A percentile compares a stretch with the other conserved stretches of the same genome.
Conservation (phyloP, 2,888 invertebrate species). For the Cataglyphis livida region DNA sequence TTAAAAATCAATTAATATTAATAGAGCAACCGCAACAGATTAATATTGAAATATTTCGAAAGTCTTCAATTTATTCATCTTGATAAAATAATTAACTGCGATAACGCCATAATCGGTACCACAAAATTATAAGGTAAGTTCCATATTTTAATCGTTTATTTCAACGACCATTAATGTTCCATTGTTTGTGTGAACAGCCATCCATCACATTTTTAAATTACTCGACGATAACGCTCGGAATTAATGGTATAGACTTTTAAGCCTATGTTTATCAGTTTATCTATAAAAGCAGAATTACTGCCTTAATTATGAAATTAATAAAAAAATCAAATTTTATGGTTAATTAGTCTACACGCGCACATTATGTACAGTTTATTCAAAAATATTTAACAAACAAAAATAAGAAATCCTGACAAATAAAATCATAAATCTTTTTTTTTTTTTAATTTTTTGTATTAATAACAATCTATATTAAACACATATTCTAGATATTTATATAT, state of each 20-base stretch:
- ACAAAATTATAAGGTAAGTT: conserved; percentile 13
- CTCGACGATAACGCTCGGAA: conserved; percentile 7
- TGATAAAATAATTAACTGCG: conserved; percentile 7
- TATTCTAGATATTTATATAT: not conserved
- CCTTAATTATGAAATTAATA: conserved; percentile 8
- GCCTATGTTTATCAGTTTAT: not conserved
- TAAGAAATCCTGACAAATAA: not conserved
- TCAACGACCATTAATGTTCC: conserved; percentile 14
- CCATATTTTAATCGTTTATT: conserved; percentile 21
- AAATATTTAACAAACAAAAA: conserved; percentile 1
- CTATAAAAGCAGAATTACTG: not conserved
- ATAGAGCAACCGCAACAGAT: not conserved
- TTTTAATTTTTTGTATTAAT: not conserved
- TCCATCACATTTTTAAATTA: conserved; percentile 23
- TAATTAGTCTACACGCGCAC: not conserved
- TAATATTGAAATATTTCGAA: not conserved
- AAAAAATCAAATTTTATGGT: not conserved
- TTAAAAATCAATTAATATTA: not conserved
- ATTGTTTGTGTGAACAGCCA: conserved; percentile 23
- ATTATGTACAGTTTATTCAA: not conserved
- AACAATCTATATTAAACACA: not conserved
- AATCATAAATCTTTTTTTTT: not conserved
- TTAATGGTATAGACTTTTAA: not conserved
- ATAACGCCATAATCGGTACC: conserved; percentile 1
- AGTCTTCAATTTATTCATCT: not conserved